These are phyloP conservation scores for Tinea semifulvella DNA, from an alignment of 2,888 invertebrate genomes.

Conservation along the genomic window DNA sequence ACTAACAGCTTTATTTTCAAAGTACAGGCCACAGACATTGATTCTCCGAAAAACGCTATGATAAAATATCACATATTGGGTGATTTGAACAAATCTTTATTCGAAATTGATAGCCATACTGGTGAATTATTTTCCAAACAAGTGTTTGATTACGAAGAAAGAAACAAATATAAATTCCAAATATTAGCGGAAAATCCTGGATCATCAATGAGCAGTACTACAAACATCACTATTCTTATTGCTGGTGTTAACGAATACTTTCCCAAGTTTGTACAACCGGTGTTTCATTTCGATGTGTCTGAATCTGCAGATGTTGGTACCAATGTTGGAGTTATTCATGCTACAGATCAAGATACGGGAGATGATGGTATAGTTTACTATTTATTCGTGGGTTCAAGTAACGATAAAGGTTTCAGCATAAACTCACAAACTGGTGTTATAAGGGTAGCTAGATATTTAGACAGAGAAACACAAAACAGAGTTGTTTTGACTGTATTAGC, in stretches of 20 bases:
- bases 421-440: conserved; percentile 86
- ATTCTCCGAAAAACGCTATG: conserved; percentile 87
- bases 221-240: conserved; percentile 77
- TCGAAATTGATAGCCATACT: conserved; percentile 78
- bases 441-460: conserved; percentile 81
- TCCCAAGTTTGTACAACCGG: conserved; percentile 87
- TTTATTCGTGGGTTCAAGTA: conserved; percentile 92
- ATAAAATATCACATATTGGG: conserved; percentile 85
- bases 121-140: conserved; percentile 80
- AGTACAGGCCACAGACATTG: conserved; percentile 82
- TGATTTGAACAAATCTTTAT: conserved; percentile 76
- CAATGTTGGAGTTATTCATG: conserved; percentile 85
- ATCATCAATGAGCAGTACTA: conserved; percentile 78
- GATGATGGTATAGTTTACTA: conserved; percentile 90
- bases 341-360: conserved; percentile 89
- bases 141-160: conserved; percentile 89
- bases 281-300: conserved; percentile 92
- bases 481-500: conserved; percentile 92
- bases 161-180: conserved; percentile 75
- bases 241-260: conserved; percentile 90
- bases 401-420: conserved; percentile 89
- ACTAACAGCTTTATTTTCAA: conserved; percentile 77
- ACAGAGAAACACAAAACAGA: conserved; percentile 88
- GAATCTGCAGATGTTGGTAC: conserved; percentile 90
- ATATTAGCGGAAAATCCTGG: conserved; percentile 89